Percentiles rank a stretch among this genome's conserved stretches.
Evolutionary conservation across 2,888 invertebrate genomes (phyloP).

Genomic region (Helleia helle): DNA sequence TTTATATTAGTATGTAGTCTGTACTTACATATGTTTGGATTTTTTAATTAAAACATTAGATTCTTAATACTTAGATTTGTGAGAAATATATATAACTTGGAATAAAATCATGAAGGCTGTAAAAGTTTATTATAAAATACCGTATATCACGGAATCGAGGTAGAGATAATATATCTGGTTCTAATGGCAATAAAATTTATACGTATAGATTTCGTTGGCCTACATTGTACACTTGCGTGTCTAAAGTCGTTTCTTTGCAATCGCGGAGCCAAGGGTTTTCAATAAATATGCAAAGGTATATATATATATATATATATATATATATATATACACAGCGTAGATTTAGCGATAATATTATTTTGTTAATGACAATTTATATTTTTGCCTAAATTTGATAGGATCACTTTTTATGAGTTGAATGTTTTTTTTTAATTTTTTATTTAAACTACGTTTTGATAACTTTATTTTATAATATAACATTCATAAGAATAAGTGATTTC

Average conservation of each 20-base stretch:
- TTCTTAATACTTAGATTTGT: too few relatives aligned
- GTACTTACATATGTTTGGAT: too few relatives aligned
- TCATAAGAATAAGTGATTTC: too few relatives aligned
- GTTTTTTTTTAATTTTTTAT: too few relatives aligned
- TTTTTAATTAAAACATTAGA: too few relatives aligned
- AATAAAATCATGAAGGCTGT: constrained; percentile 6
- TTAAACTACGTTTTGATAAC: too few relatives aligned
- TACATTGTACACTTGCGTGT: constrained; percentile 56
- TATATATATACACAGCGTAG: too few relatives aligned
- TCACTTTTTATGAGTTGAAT: too few relatives aligned
- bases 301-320: too few relatives aligned
- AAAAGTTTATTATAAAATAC: constrained; percentile 4
- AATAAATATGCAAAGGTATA: constrained; percentile 55
- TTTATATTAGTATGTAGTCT: too few relatives aligned
- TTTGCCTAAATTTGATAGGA: constrained; percentile 6
- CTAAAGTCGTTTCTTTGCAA: constrained; percentile 67
- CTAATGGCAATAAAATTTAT: constrained; percentile 16
- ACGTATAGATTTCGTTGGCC: constrained; percentile 34
- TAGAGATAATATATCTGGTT: constrained; percentile 16
- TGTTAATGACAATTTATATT: constrained; percentile 19
- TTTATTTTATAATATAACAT: too few relatives aligned
- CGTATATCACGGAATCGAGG: constrained; percentile 13
- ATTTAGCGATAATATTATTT: constrained; percentile 28
- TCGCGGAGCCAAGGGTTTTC: constrained; percentile 65
- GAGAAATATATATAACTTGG: too few relatives aligned